Conservation (phyloP, 2,113 vertebrate genomes). For the rabbit (Oryctolagus cuniculus) region mOryCun1.1 NC_091439.1:18737501-18738000, state of each 20-base stretch:
- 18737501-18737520: background rate
- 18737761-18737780: background rate
- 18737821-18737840: background rate
- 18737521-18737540: background rate
- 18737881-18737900: background rate
- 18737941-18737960: background rate
- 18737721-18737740: background rate
- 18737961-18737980: background rate
- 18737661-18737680: background rate
- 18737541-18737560: background rate
- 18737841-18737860: background rate
- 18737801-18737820: background rate
- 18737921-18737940: background rate
- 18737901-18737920: background rate
- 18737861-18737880: background rate
- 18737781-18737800: background rate
- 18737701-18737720: background rate
- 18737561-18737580: background rate
- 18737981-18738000: conserved; percentile 3
- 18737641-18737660: background rate
- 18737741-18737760: background rate
- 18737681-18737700: background rate
- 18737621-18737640: background rate
- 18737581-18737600: background rate
- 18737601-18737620: background rate